Percentiles rank a stretch among this genome's conserved stretches.
These are phyloP conservation scores for Pipa parva DNA, from an alignment of 2,113 vertebrate species.

Conservation along the genomic window DNA sequence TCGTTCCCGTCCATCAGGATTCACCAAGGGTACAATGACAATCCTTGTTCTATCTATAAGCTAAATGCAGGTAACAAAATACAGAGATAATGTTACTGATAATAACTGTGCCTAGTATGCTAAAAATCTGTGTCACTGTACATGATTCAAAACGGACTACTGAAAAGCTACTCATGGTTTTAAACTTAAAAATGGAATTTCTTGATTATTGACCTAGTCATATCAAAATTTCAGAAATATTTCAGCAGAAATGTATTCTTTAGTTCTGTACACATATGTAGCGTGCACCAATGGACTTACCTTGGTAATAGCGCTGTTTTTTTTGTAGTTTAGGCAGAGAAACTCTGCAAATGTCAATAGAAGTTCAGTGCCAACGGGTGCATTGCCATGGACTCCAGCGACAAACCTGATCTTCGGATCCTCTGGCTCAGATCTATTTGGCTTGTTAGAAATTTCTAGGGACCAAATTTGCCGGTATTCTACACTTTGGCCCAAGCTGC, in stretches of 20 bases:
- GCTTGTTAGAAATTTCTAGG: constrained; percentile 92
- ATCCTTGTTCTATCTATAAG: constrained; percentile 88
- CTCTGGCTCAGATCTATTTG: constrained; percentile 73
- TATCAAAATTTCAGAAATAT: too few species aligned
- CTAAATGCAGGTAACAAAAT: constrained; percentile 53
- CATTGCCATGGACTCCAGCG: constrained; percentile 90
- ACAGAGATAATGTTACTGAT: background rate
- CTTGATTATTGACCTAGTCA: too few species aligned
- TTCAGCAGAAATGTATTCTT: too few species aligned
- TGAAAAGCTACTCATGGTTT: too few species aligned
- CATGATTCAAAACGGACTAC: too few species aligned
- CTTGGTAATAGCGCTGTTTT: constrained; percentile 81
- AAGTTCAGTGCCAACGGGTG: constrained; percentile 88
- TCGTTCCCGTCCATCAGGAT: constrained; percentile 86
- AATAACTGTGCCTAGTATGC: background rate
- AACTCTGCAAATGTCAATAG: constrained; percentile 88
- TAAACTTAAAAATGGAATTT: too few species aligned
- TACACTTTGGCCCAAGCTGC: constrained; percentile 86
- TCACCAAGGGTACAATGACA: constrained; percentile 88
- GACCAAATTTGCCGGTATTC: constrained; percentile 87
- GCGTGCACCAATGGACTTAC: constrained; percentile 67
- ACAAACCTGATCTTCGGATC: constrained; percentile 91
- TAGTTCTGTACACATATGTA: too few species aligned
- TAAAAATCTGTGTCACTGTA: too few species aligned
- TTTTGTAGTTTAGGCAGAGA: constrained; percentile 91